Percentiles rank a stretch among this genome's conserved stretches.
Conservation (phyloP, 2,888 invertebrate species). For the Spilarctia lutea region DNA sequence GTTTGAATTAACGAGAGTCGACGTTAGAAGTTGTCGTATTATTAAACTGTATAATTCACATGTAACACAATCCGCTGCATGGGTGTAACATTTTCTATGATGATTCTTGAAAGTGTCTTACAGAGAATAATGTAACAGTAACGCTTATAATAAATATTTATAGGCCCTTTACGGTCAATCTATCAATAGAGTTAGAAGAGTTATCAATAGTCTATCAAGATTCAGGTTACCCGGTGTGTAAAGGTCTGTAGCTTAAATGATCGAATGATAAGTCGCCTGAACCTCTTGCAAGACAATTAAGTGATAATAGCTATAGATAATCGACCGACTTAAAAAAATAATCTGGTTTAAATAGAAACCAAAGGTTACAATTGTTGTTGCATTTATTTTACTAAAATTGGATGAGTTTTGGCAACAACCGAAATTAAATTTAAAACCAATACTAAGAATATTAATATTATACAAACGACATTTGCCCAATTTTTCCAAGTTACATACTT, state of each 20-base stretch:
- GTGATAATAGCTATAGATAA: too few species aligned
- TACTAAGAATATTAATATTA: too few species aligned
- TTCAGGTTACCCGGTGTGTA: slow-evolving; percentile 28
- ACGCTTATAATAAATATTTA: slow-evolving; percentile 43
- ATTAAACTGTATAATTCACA: neutral
- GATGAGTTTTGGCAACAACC: too few species aligned
- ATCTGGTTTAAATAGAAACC: too few species aligned
- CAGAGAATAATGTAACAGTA: neutral
- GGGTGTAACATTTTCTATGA: neutral
- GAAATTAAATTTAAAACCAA: too few species aligned
- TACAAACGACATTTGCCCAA: too few species aligned
- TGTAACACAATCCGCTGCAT: neutral
- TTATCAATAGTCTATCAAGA: slow-evolving; percentile 47
- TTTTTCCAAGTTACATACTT: too few species aligned
- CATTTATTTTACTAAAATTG: too few species aligned
- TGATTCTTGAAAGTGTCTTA: neutral
- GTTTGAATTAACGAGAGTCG: too few species aligned
- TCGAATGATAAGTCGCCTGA: neutral
- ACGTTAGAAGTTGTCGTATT: neutral
- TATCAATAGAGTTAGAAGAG: slow-evolving; percentile 51
- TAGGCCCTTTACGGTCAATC: slow-evolving; percentile 19
- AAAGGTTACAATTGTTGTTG: too few species aligned
- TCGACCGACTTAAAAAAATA: too few species aligned
- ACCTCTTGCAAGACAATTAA: too few species aligned
- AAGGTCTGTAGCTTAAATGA: neutral